Evolutionary conservation across 2,888 invertebrate genomes (phyloP), one percentile per base, ranked within the genome.

Genomic region (Oligia fasciuncula): DNA sequence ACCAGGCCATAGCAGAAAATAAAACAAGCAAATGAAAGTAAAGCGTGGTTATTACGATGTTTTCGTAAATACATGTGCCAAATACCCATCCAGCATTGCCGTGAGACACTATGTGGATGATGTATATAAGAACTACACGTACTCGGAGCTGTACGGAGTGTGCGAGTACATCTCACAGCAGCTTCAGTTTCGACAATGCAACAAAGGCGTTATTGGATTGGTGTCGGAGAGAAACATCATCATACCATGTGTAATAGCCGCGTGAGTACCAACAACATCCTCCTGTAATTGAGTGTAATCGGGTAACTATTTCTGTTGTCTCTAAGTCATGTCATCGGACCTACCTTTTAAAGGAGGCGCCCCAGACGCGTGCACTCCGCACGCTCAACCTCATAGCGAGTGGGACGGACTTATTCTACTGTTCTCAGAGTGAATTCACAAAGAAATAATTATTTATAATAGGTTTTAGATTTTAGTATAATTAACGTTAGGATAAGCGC

Each of bases 241-340:
- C 72, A 94, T 97, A 87, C 97, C 97, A 63, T 95, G 97, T 85
- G 91, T 97, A 79, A 95, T 97, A 86, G 95, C 97, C 57, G 97
- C 97, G 97, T 97, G 95, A 95, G 96, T 95, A 83, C 51, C 60
- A 70, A 35, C 66, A 70, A 54, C 43, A 35, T 49, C 63, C 9
- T 77, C 19, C 9, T 57, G n/a, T 46, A 46, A 40, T 40, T n/a
- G 11, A 29, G 13, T 35, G 11, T 23, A 51, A 60, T n/a, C 11
- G 40, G 0, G 8, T 46, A 9, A 13, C 13, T 74, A 4, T 1
- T 71, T 29, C 60, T 14, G 63, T 69, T 68, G 17, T 29, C n/a
- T 23, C 4, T 67, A 72, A 54, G n/a, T 65, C 9, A 11, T 46
- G 40, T 40, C 40, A 4, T 40, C 40, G 4, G 40, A 40, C 40